Percentiles rank a stretch among this genome's conserved stretches.
These are phyloP conservation scores for Aphidoletes aphidimyza DNA, from an alignment of 2,888 invertebrate genomes.

Conservation along the genomic window DNA sequence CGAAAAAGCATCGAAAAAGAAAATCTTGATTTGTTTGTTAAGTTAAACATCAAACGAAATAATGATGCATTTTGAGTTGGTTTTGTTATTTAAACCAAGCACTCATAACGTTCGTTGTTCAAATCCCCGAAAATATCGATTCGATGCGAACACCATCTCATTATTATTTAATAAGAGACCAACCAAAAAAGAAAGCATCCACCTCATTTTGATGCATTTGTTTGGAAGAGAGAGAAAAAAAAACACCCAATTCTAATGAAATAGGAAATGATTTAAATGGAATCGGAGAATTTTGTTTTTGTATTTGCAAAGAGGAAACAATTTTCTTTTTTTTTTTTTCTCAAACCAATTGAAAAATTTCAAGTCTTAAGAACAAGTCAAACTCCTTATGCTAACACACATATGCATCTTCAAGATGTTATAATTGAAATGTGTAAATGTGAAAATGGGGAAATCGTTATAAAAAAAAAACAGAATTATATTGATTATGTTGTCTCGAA, in stretches of 20 bases:
- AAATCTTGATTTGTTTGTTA: neutral
- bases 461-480: too few relatives aligned
- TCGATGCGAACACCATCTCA: too few relatives aligned
- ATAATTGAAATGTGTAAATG: neutral
- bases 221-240: neutral
- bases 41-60: conserved; percentile 7
- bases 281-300: neutral
- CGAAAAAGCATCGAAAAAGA: neutral
- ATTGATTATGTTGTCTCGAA: conserved; percentile 21
- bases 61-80: neutral
- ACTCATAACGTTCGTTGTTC: too few relatives aligned
- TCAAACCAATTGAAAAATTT: too few relatives aligned
- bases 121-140: too few relatives aligned
- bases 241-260: neutral
- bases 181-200: too few relatives aligned
- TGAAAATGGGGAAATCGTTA: neutral
- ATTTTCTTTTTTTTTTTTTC: too few relatives aligned
- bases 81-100: too few relatives aligned
- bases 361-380: neutral
- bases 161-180: neutral
- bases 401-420: neutral
- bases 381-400: neutral
- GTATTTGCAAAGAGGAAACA: neutral
- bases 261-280: too few relatives aligned
- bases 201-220: neutral